A percentile compares a stretch with the other conserved stretches of the same genome.
These are phyloP conservation scores for Sebastes itinus DNA, from an alignment of 2,797 vertebrate species.

Conservation along the genomic window DNA sequence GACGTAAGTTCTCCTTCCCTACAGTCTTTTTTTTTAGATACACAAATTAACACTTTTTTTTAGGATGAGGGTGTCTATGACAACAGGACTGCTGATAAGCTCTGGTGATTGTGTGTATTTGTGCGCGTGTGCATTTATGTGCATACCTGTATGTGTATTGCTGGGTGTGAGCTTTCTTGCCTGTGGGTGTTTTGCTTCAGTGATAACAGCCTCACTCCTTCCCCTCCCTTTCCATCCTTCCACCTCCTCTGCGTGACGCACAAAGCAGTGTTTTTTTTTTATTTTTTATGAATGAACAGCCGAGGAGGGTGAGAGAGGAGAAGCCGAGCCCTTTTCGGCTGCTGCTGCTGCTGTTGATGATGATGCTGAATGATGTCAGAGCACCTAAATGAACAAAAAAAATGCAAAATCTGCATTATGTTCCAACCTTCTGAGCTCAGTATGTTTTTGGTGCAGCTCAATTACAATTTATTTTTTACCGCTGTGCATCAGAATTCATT, in stretches of 20 bases:
- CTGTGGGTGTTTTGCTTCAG: constrained; percentile 43
- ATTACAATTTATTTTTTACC: neutral
- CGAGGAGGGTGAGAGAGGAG: constrained; percentile 18
- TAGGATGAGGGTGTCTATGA: constrained; percentile 42
- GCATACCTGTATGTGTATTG: neutral
- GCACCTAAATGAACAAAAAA: neutral
- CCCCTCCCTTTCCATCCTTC: constrained; percentile 15
- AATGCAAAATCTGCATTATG: neutral
- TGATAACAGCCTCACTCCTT: constrained; percentile 24
- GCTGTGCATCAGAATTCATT: constrained; percentile 8
- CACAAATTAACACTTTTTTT: constrained; percentile 37
- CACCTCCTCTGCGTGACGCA: constrained; percentile 68
- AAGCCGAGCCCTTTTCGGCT: constrained; percentile 22
- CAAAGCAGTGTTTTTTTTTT: constrained; percentile 30
- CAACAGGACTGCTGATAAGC: constrained; percentile 35
- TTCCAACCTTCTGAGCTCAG: neutral
- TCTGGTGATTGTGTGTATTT: constrained; percentile 10
- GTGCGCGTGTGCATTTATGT: neutral
- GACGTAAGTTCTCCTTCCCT: constrained; percentile 61
- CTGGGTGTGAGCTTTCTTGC: constrained; percentile 5
- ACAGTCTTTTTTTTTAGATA: constrained; percentile 10
- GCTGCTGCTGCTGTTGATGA: neutral
- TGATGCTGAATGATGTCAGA: constrained; percentile 24
- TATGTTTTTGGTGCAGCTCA: neutral
- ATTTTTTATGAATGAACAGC: constrained; percentile 72